phyloP scores from a whole-genome alignment of 2,888 invertebrate genomes.

The Liodrosophila aerea region DNA sequence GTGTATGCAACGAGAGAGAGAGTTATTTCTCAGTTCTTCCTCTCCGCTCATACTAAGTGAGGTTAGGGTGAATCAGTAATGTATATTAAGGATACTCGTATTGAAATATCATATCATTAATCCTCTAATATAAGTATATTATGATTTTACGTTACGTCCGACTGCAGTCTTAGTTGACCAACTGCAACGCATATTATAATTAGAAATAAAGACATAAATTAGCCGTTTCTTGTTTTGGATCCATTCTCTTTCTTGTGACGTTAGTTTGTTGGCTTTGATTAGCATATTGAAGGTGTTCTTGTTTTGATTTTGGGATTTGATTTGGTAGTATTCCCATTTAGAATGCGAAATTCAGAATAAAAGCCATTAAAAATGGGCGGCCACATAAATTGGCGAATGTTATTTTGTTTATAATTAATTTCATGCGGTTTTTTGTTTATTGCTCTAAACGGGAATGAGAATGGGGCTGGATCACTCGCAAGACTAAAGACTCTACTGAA shows the following conservation, averaged over 20 bases:
- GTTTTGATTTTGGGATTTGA: conserved; percentile 7
- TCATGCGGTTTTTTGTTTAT: conserved; percentile 55
- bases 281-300: conserved; percentile 22
- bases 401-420: conserved; percentile 71
- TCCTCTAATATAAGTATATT: too few relatives aligned
- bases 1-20: too few relatives aligned
- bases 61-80: too few relatives aligned
- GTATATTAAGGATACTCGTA: too few relatives aligned
- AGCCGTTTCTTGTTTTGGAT: conserved; percentile 12
- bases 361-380: conserved; percentile 50
- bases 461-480: background rate
- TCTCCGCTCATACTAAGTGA: too few relatives aligned
- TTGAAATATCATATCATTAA: too few relatives aligned
- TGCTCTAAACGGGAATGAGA: conserved; percentile 3
- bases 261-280: conserved; percentile 19
- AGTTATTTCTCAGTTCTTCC: too few relatives aligned
- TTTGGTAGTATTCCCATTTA: conserved; percentile 1
- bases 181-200: too few relatives aligned
- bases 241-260: conserved; percentile 8
- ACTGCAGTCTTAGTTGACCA: too few relatives aligned
- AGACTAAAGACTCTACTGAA: background rate
- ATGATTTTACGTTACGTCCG: too few relatives aligned
- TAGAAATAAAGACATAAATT: conserved; percentile 20
- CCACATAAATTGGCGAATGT: conserved; percentile 51
- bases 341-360: conserved; percentile 34